A percentile compares a stretch with the other conserved stretches of the same genome.
These are phyloP conservation scores for Morbakka virulenta DNA, from an alignment of 30 jellyfish, hydroid and myxozoan genomes.

Conservation along the genomic window DNA sequence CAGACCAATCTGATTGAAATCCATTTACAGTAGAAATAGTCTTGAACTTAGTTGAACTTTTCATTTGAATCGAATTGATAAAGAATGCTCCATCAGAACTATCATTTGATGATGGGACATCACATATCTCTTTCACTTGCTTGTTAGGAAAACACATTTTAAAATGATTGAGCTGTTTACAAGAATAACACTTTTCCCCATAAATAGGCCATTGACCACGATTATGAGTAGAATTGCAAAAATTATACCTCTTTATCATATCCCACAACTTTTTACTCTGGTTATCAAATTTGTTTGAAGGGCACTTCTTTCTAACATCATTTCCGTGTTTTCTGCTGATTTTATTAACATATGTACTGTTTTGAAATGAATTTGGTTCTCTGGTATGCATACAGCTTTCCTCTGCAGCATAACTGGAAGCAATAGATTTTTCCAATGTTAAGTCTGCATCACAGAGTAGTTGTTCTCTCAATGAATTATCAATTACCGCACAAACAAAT, in stretches of 20 bases:
- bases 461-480: constrained; percentile 6
- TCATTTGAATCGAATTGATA: constrained; percentile 1
- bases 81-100: constrained; percentile 1
- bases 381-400: constrained; percentile 44
- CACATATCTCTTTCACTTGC: too few relatives aligned
- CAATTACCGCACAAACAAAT: too few relatives aligned
- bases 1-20: constrained; percentile 13
- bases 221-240: too few relatives aligned
- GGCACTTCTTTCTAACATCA: constrained; percentile 3
- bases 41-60: too few relatives aligned
- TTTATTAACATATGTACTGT: constrained; percentile 24
- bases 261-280: not conserved
- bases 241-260: not conserved
- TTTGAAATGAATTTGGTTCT: constrained; percentile 14
- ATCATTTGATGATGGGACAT: too few relatives aligned
- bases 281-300: too few relatives aligned
- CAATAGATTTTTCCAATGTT: constrained; percentile 27
- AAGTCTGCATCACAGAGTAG: constrained; percentile 33
- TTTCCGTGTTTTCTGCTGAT: not conserved
- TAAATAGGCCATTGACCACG: too few relatives aligned
- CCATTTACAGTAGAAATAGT: too few relatives aligned
- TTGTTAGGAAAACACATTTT: too few relatives aligned
- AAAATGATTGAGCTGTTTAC: too few relatives aligned
- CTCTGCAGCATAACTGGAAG: constrained; percentile 45
- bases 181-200: too few relatives aligned